Evolutionary conservation across 1,140 invertebrate genomes (phyloP).

Genomic region (Formica selysi): DNA sequence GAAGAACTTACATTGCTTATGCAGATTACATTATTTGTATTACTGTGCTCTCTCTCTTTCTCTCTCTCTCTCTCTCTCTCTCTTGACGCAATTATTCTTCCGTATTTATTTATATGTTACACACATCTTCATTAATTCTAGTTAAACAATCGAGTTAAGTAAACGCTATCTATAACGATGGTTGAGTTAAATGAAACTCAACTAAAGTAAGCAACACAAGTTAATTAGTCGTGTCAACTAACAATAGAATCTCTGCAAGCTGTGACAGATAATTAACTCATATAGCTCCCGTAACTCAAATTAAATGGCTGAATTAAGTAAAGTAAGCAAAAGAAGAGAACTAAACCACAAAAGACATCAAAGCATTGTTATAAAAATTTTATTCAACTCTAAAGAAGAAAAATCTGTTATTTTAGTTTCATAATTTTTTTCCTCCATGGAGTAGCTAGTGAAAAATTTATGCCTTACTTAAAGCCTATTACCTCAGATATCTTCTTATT

Average conservation of each 20-base stretch:
- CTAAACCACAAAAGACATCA: constrained; percentile 9
- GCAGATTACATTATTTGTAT: background rate
- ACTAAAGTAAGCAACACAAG: constrained; percentile 35
- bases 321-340: constrained; percentile 28
- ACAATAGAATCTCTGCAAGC: constrained; percentile 39
- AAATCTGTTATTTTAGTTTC: constrained; percentile 26
- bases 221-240: constrained; percentile 54
- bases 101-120: constrained; percentile 25
- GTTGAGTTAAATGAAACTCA: constrained; percentile 51
- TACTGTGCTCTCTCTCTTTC: background rate
- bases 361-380: constrained; percentile 13
- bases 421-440: background rate
- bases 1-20: background rate
- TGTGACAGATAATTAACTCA: constrained; percentile 55
- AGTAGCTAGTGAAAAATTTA: background rate
- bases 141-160: constrained; percentile 48
- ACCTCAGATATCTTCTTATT: background rate
- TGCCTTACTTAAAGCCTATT: background rate
- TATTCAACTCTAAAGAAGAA: background rate
- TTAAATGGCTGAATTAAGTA: constrained; percentile 41
- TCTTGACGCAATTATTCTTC: background rate
- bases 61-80: too few species aligned
- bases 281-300: constrained; percentile 37
- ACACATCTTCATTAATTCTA: constrained; percentile 32
- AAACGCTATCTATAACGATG: constrained; percentile 46